Evolutionary conservation across 1,140 invertebrate species (phyloP), one percentile per base, ranked within the genome.

Genomic region (Drosophila malerkotliana): DNA sequence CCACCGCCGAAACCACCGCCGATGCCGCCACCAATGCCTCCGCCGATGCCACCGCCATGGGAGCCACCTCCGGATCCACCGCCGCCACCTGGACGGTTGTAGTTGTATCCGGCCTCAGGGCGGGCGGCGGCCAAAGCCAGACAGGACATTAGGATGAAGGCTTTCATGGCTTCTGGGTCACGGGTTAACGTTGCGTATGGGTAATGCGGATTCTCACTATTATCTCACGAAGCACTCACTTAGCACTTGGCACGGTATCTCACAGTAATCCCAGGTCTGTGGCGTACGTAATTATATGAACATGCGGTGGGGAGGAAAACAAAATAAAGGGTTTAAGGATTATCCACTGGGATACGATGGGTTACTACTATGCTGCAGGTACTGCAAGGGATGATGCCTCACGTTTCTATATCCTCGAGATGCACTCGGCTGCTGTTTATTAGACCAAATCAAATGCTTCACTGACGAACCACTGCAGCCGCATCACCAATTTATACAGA

Each of bases 41-140:
- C 76, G 4, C 74, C 53, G n/a, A 44, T 62, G 8, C 60, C 63
- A 21, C 64, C 69, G 10, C 83, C 79, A 14, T 66, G 34, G 14
- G 28, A 53, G 32, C 60, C 58, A 10, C 77, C 78, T 30, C 79
- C 71, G n/a, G 74, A 78, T 26, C 85, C 89, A 30, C 91, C 91
- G 67, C 91, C 79, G 69, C 92, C 93, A 44, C 93, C 92, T 48
- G 93, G 93, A 60, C 93, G 92, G 64, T 93, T 94, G 88, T 94
- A 94, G 78, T 92, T 93, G 90, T 94, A 94, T 68, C 93, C 93
- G 39, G 94, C 93, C 91, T 94, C 94, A 73, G 94, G 94, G 61
- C 93, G 92, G 37, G 93, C 94, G 77, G 93, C 93, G 84, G 93
- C 93, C 89, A 94, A 83, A 21, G 93, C 93, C 92, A 94, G 92